phyloP scores from a whole-genome alignment of 2,888 invertebrate species.

The Dicycla oo region DNA sequence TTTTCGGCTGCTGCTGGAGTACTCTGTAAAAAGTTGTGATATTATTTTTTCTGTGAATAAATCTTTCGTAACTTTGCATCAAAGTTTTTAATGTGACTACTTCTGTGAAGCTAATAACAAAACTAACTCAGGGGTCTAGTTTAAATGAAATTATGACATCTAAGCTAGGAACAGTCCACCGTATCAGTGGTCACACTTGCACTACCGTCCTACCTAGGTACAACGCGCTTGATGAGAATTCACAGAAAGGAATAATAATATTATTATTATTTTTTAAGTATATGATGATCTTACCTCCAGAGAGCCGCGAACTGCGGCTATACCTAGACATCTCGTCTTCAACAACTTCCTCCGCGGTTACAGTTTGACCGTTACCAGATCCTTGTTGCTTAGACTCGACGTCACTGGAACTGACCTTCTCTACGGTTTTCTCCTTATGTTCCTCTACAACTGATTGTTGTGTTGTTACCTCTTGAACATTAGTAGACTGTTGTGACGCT shows the following conservation, averaged over 20 bases:
- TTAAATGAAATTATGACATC: background rate
- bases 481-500: constrained; percentile 53
- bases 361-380: constrained; percentile 81
- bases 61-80: background rate
- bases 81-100: background rate
- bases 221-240: background rate
- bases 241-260: background rate
- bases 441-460: constrained; percentile 66
- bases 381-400: constrained; percentile 65
- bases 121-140: background rate
- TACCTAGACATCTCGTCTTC: constrained; percentile 91
- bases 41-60: background rate
- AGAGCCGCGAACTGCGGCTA: constrained; percentile 91
- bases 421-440: constrained; percentile 51
- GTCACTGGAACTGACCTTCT: constrained; percentile 68
- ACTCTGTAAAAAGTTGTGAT: constrained; percentile 71
- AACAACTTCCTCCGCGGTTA: constrained; percentile 79
- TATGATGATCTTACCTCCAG: constrained; percentile 88
- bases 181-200: too few relatives aligned
- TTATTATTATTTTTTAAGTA: too few relatives aligned
- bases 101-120: background rate
- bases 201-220: background rate
- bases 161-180: background rate
- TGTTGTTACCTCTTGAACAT: constrained; percentile 58
- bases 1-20: constrained; percentile 85